Percentiles rank a stretch among this genome's conserved stretches.
phyloP scores from a whole-genome alignment of 2,888 invertebrate genomes.

The Limnephilus lunatus region DNA sequence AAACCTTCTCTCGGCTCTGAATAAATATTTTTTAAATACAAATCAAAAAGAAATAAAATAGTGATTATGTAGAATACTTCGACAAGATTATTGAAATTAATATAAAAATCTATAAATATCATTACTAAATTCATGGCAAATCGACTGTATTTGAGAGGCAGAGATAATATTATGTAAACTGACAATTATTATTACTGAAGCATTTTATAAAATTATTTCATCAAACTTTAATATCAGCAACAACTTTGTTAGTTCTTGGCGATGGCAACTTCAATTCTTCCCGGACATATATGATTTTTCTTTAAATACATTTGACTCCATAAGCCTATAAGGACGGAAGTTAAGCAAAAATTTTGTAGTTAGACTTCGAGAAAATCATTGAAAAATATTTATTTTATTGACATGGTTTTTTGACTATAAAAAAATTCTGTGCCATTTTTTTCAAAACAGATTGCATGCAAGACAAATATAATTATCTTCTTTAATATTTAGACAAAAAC shows the following conservation, averaged over 20 bases:
- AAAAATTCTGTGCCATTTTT: neutral
- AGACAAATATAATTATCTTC: conserved; percentile 35
- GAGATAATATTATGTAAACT: neutral
- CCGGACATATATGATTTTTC: neutral
- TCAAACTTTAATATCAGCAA: neutral
- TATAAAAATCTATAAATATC: neutral
- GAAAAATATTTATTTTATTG: conserved; percentile 4
- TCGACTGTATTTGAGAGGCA: neutral
- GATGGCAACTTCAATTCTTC: neutral
- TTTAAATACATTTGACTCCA: conserved; percentile 20
- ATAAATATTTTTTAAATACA: conserved; percentile 12
- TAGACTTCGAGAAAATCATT: neutral
- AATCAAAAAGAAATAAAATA: neutral
- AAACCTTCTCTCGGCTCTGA: conserved; percentile 19
- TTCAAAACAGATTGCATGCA: neutral
- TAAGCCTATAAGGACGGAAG: conserved; percentile 35
- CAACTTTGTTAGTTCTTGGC: neutral
- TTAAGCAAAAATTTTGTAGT: neutral
- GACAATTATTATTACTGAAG: neutral
- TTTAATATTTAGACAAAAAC: conserved; percentile 52
- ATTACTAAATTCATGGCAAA: neutral
- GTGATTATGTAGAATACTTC: neutral
- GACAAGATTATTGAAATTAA: neutral
- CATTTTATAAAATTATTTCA: neutral
- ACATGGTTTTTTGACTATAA: neutral